Evolutionary conservation across 2,888 invertebrate species (phyloP), one percentile per base, ranked within the genome.

Genomic region (Endomychus coccineus): DNA sequence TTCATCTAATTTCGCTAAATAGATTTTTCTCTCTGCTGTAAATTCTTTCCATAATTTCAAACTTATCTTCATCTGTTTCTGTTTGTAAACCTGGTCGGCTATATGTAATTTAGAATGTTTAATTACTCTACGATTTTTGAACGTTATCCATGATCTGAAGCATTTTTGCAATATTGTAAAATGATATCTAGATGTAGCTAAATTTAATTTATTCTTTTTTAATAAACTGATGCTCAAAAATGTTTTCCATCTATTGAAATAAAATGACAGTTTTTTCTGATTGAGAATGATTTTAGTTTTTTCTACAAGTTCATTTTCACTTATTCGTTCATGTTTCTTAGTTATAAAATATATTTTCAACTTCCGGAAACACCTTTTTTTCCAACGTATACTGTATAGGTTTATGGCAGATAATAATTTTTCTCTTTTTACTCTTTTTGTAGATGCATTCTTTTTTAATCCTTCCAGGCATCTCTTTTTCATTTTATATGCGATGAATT

Each of bases 231-330:
- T 40, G 9, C 15, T 24, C 14, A 13, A 27, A 38, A 34, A 42
- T 43, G 1, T 19, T 23, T 43, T 40, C 46, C 51, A 51, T 40
- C 19, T 36, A 31, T 27, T 16, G n/a, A 45, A 46, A 40, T 19
- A 40, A 13, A 15, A 17, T 17, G 16, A 21, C 22, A 39, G 10
- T 16, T 21, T 21, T 32, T 19, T 17, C 12, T 30, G 30, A 2
- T 37, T 23, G n/a, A 31, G 31, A 19, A 37, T 37, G 3, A n/a
- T 23, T 16, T 16, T 40, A 22, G 34, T 25, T 33, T 44, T 42
- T 24, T 46, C 23, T 32, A 40, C 32, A 9, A 22, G 32, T 17
- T 41, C 27, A 15, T 36, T 36, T 39, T 36, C 24, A 12, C 37
- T 34, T 16, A 28, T 17, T 35, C 37, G 43, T 36, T 34, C 33